phyloP scores from a whole-genome alignment of 2,888 invertebrate species.

The Mechanitis messenoides region DNA sequence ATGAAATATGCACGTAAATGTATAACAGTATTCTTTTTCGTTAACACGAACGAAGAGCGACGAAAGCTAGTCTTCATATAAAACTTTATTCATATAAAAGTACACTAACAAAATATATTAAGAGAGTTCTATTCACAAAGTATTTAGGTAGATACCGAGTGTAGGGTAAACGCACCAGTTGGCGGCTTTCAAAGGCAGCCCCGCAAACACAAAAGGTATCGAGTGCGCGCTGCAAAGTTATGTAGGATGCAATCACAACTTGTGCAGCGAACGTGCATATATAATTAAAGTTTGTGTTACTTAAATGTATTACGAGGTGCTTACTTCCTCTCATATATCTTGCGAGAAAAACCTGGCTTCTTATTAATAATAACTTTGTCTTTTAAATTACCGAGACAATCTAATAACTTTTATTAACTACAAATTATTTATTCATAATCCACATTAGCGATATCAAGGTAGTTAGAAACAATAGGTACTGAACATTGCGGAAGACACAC shows the following conservation, averaged over 20 bases:
- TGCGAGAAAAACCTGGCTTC: background rate
- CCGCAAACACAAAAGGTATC: slow-evolving; percentile 62
- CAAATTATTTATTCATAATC: background rate
- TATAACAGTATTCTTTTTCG: no score
- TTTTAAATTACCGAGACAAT: no score
- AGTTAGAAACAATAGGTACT: slow-evolving; percentile 5
- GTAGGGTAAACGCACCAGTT: slow-evolving; percentile 39
- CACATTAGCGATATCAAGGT: background rate
- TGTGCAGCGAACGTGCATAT: slow-evolving; percentile 37
- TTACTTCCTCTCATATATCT: slow-evolving; percentile 1
- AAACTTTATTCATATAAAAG: background rate
- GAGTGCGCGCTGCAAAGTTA: slow-evolving; percentile 53
- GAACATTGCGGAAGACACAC: slow-evolving; percentile 51
- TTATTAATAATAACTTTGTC: no score
- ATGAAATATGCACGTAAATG: slow-evolving; percentile 1
- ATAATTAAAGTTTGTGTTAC: slow-evolving; percentile 26
- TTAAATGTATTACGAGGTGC: slow-evolving; percentile 16
- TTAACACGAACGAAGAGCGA: no score
- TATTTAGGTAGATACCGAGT: slow-evolving; percentile 21
- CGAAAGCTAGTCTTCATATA: no score
- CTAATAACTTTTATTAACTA: no score
- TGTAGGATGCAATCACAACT: slow-evolving; percentile 66
- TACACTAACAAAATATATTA: slow-evolving; percentile 5
- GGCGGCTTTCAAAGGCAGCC: slow-evolving; percentile 47
- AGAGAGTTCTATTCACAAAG: slow-evolving; percentile 22